Evolutionary conservation across 2,797 vertebrate genomes (phyloP).

Genomic region (Sebastes itinus): DNA sequence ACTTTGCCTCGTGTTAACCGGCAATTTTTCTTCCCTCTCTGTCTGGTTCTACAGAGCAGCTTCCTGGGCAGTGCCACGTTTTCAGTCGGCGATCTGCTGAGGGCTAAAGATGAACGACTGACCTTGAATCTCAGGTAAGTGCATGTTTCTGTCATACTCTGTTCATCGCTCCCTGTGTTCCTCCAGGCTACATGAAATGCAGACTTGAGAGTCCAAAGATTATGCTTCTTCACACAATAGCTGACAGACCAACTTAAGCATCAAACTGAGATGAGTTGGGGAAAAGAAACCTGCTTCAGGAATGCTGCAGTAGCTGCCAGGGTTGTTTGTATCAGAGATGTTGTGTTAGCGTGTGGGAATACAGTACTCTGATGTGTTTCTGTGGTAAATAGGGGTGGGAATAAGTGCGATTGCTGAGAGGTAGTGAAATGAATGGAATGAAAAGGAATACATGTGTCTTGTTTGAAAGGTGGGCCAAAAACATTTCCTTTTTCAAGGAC

Average conservation of each 20-base stretch:
- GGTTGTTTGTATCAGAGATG: conserved; percentile 39
- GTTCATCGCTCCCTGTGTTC: background rate
- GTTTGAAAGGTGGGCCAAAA: background rate
- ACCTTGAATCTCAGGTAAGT: conserved; percentile 92
- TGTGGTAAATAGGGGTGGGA: conserved; percentile 5
- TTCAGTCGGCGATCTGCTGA: conserved; percentile 90
- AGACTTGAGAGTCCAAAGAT: conserved; percentile 30
- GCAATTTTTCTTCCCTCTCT: background rate
- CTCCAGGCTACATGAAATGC: conserved; percentile 16
- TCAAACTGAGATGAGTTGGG: conserved; percentile 24
- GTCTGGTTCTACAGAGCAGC: conserved; percentile 83
- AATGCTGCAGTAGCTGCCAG: conserved; percentile 34
- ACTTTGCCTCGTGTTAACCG: background rate
- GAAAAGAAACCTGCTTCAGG: conserved; percentile 18
- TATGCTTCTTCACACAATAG: conserved; percentile 24
- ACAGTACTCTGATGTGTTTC: conserved; percentile 17
- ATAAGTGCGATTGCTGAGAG: conserved; percentile 3
- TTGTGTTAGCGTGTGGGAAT: conserved; percentile 35
- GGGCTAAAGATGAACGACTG: conserved; percentile 90
- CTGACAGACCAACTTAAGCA: conserved; percentile 25
- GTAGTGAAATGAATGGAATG: background rate
- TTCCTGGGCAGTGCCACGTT: conserved; percentile 93
- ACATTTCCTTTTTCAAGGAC: background rate
- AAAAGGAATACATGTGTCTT: background rate
- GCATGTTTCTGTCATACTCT: conserved; percentile 16